Base-by-base conservation (phyloP, 2,888 invertebrate genomes). In the Graphium colonna region DNA sequence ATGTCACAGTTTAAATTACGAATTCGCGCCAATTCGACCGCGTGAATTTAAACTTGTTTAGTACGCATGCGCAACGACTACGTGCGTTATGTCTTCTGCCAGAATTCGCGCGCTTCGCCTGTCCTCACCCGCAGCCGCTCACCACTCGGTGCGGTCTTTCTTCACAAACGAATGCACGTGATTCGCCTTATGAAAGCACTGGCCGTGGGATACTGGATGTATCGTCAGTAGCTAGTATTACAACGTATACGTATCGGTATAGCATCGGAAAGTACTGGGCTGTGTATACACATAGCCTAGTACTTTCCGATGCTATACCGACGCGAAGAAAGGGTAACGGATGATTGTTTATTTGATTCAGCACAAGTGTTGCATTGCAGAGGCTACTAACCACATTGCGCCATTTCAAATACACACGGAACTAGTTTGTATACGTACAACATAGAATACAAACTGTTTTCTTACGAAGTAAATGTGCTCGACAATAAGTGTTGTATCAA, bases 71-170 rank as follows among this genome's bases (percentile, higher is more conserved):
- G 82, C 79, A 68, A 71, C 63, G 72, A 65, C 64, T 64, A 73
- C 71, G 76, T 75, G 75, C 79, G 76, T 64, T 71, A 67, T 63
- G 76, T 75, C 73, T 78, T 83, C 77, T 82, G 79, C 65, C 69
- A 57, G 62, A 59, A 62, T 65, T 69, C 59, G 62, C 58, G 61
- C 56, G 57, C 60, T 55, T 49, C 57, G 66, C 60, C 57, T 51
- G 55, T 47, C 59, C 60, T 56, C 48, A 59, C 58, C 62, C 61
- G 52, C 60, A 66, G 61, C 75, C 79, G 67, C 62, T 80, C 81
- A 74, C 80, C 71, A 63, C 68, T 55, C 61, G 62, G 51, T 60
- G 59, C 64, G 66, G 69, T 75, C 72, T 79, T 79, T 75, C 82
- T 75, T 53, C 77, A 69, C 65, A 66, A 61, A 62, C 69, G 70